These are phyloP conservation scores for Frankliniella fusca DNA, from an alignment of 2,888 invertebrate genomes.

Conservation along the genomic window DNA sequence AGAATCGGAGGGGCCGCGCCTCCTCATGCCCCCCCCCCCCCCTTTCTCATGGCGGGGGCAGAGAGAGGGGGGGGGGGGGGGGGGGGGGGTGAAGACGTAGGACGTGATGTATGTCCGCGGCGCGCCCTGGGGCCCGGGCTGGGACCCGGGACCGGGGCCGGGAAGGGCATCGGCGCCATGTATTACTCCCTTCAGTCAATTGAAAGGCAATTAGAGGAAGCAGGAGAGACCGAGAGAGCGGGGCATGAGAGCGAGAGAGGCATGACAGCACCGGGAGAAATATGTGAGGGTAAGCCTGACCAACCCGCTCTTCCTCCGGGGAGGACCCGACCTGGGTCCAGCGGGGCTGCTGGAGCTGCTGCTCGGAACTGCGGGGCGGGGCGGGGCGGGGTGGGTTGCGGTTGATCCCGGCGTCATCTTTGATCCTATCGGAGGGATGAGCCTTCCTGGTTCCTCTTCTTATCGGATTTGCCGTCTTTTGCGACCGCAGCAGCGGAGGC, in stretches of 20 bases:
- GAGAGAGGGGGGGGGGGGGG: too few relatives aligned
- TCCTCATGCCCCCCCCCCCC: neutral
- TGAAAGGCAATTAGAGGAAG: constrained; percentile 13
- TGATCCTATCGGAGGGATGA: constrained; percentile 17
- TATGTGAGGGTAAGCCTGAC: neutral
- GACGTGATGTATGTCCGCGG: neutral
- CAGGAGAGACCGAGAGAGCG: neutral
- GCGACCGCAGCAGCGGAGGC: neutral
- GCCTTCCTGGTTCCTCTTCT: constrained; percentile 8
- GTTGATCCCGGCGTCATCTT: constrained; percentile 7
- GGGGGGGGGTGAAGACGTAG: neutral
- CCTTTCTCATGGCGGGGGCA: too few relatives aligned
- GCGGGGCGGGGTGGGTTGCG: neutral
- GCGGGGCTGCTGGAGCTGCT: neutral
- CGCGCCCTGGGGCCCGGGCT: neutral
- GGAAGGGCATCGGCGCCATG: neutral
- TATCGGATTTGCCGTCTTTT: constrained; percentile 15
- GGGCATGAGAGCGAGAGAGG: neutral
- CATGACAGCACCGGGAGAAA: neutral
- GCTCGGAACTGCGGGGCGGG: neutral
- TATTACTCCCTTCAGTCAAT: neutral
- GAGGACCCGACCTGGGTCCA: neutral
- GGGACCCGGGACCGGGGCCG: neutral
- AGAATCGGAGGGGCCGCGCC: neutral
- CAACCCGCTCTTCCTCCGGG: neutral